Evolutionary conservation across 92 coral and sea anemone genomes (phyloP), one percentile per base, ranked within the genome.

Genomic region (Zoanthus gigantus): DNA sequence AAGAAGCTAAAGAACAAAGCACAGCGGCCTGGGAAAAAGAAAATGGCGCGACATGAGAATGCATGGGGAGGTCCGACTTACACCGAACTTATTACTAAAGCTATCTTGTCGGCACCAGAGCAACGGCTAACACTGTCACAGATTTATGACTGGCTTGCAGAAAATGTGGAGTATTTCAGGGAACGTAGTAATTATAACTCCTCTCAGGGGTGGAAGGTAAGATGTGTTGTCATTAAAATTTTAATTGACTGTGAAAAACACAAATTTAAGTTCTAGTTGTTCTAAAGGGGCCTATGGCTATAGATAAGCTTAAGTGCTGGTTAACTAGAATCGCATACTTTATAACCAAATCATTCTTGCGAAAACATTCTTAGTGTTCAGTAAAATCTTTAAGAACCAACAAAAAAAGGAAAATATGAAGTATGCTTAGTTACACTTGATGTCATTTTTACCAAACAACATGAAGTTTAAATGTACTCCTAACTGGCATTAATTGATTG

Each of bases 21-120:
- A 13, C 85, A 80, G n/a, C 85, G 85, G 50, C 47, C 46, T 50
- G 85, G 46, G 6, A 81, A 81, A 48, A 65, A 31, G 58, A 81
- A 81, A 10, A 32, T 67, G 14, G 47, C 75, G 47, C 85, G 85
- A 23, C 85, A 81, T 17, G 85, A 81, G n/a, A 81, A 81, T 16
- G 85, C 85, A n/a, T 81, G 85, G 85, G 75, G 85, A 47, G 85
- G 85, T n/a, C 85, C 85, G 7, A 81, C 85, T 32, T 81, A 81
- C 60, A 81, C 85, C 12, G 85, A 81, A 34, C 75, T 81, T 45
- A 81, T 81, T 7, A 81, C 85, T 28, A 81, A 81, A 47, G 85
- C 85, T 5, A 81, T 81, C 53, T 23, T 81, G 44, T 81, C 85
- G 10, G 60, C 85, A 11, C 85, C 85, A 67, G 85, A 81, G 74